These are phyloP conservation scores for Bombus balteatus DNA, from an alignment of 1,140 invertebrate genomes.

Conservation along the genomic window DNA sequence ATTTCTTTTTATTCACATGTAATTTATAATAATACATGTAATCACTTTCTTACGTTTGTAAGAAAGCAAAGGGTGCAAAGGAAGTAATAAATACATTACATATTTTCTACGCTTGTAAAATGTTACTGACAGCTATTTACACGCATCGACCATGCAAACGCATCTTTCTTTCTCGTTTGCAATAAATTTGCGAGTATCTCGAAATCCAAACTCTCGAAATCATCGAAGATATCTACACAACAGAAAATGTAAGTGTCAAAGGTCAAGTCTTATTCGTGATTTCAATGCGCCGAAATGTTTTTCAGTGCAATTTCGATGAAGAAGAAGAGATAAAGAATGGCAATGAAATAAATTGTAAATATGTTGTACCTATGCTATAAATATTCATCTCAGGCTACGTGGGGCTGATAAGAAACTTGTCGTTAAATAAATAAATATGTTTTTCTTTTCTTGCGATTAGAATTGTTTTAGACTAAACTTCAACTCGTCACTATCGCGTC, in stretches of 20 bases:
- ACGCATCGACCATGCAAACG: constrained; percentile 28
- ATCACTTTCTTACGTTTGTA: constrained; percentile 6
- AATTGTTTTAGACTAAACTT: background rate
- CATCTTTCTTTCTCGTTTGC: background rate
- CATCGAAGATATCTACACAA: background rate
- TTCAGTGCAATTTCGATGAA: background rate
- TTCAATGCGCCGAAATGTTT: background rate
- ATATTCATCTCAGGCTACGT: background rate
- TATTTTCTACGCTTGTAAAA: constrained; percentile 38
- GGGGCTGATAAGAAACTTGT: constrained; percentile 15
- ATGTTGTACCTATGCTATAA: too few species aligned
- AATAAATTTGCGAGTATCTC: background rate
- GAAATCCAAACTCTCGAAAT: background rate
- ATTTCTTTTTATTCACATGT: constrained; percentile 47
- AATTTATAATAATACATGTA: constrained; percentile 54
- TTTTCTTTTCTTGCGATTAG: background rate
- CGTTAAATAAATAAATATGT: constrained; percentile 26
- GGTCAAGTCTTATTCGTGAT: background rate
- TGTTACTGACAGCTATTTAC: constrained; percentile 48
- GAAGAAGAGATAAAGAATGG: background rate
- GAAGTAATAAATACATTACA: constrained; percentile 47
- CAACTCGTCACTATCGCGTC: background rate
- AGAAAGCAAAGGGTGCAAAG: constrained; percentile 15
- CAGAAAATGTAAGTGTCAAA: background rate
- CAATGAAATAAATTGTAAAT: background rate